phyloP scores from a whole-genome alignment of 2,888 invertebrate genomes.

The Bembecia ichneumoniformis region DNA sequence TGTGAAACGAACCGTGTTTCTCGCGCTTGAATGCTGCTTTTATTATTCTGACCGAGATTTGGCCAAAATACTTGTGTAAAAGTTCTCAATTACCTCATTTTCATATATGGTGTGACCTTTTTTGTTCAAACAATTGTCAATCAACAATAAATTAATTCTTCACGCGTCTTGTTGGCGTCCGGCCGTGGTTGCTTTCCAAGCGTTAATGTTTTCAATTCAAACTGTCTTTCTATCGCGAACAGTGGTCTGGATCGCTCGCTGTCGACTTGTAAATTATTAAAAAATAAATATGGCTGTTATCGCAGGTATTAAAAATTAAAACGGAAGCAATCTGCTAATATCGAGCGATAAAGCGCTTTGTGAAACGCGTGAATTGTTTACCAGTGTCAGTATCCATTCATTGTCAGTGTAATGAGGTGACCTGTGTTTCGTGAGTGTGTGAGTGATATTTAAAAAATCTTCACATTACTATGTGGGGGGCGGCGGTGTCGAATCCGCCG shows the following conservation, averaged over 20 bases:
- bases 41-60: slow-evolving; percentile 23
- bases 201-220: slow-evolving; percentile 41
- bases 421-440: slow-evolving; percentile 40
- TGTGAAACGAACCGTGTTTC: slow-evolving; percentile 9
- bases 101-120: slow-evolving; percentile 38
- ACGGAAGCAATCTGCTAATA: slow-evolving; percentile 44
- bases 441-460: slow-evolving; percentile 26
- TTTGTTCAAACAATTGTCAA: slow-evolving; percentile 58
- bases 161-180: slow-evolving; percentile 61
- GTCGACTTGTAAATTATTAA: slow-evolving; percentile 36
- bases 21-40: slow-evolving; percentile 6
- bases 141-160: slow-evolving; percentile 63
- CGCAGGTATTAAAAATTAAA: slow-evolving; percentile 36
- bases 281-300: slow-evolving; percentile 41
- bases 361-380: slow-evolving; percentile 39
- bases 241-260: slow-evolving; percentile 55
- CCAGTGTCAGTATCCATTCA: slow-evolving; percentile 42
- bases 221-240: slow-evolving; percentile 59
- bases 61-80: slow-evolving; percentile 19
- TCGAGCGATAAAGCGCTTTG: slow-evolving; percentile 45
- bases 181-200: slow-evolving; percentile 64
- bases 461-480: slow-evolving; percentile 54
- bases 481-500: slow-evolving; percentile 59
- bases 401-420: slow-evolving; percentile 52
- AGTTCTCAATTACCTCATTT: slow-evolving; percentile 30